These are phyloP conservation scores for Cheilosia pagana DNA, from an alignment of 2,888 invertebrate species.

Conservation along the genomic window DNA sequence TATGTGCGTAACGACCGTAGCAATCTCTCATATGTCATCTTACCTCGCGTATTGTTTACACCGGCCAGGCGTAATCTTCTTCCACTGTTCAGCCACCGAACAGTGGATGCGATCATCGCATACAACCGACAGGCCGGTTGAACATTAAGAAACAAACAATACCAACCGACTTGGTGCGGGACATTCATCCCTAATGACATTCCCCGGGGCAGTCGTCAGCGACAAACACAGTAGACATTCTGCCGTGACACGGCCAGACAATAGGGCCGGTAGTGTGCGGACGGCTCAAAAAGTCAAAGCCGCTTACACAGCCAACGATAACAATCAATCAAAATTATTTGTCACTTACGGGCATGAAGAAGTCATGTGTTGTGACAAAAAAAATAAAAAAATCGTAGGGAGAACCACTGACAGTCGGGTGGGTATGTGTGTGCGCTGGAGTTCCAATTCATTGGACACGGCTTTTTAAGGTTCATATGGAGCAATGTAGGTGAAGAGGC, in stretches of 20 bases:
- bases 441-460: slow-evolving; percentile 65
- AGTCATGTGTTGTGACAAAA: slow-evolving; percentile 74
- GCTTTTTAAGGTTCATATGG: slow-evolving; percentile 49
- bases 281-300: slow-evolving; percentile 72
- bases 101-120: slow-evolving; percentile 47
- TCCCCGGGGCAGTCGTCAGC: slow-evolving; percentile 65
- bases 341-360: slow-evolving; percentile 72
- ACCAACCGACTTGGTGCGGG: slow-evolving; percentile 36
- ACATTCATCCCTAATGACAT: slow-evolving; percentile 72
- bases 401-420: slow-evolving; percentile 5
- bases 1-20: slow-evolving; percentile 53
- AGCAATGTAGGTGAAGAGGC: slow-evolving; percentile 55
- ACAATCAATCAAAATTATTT: slow-evolving; percentile 73
- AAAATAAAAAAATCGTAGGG: slow-evolving; percentile 26
- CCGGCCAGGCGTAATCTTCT: slow-evolving; percentile 63
- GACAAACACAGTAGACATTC: slow-evolving; percentile 60
- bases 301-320: slow-evolving; percentile 44
- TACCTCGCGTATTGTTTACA: slow-evolving; percentile 69
- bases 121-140: slow-evolving; percentile 16
- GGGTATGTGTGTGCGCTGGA: slow-evolving; percentile 4
- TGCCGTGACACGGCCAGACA: slow-evolving; percentile 67
- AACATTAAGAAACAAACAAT: slow-evolving; percentile 53
- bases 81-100: slow-evolving; percentile 62
- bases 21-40: slow-evolving; percentile 71
- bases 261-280: slow-evolving; percentile 61